Evolutionary conservation across 1,140 invertebrate species (phyloP).

Genomic region (Cyrtorhinus lividipennis): DNA sequence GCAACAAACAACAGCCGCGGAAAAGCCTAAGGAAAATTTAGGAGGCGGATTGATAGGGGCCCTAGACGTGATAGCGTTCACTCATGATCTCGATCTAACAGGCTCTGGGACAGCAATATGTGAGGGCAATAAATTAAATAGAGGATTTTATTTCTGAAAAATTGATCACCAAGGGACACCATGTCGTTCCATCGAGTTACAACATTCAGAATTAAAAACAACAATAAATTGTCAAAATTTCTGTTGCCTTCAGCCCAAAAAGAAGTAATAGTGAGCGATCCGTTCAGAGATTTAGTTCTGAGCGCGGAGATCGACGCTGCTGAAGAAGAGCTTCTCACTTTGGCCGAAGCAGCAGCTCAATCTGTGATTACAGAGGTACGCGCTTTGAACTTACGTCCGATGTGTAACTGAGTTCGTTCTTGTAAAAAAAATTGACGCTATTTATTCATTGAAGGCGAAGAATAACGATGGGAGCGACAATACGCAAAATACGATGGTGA

Average conservation of each 20-base stretch:
- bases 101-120: too few relatives aligned
- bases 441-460: neutral
- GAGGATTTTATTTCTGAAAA: too few relatives aligned
- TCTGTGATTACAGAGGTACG: conserved; percentile 14
- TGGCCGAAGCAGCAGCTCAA: conserved; percentile 25
- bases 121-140: too few relatives aligned
- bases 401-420: too few relatives aligned
- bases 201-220: too few relatives aligned
- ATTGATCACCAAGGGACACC: too few relatives aligned
- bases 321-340: conserved; percentile 27
- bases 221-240: too few relatives aligned
- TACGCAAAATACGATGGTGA: too few relatives aligned
- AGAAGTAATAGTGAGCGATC: conserved; percentile 29
- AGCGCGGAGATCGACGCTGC: conserved; percentile 31
- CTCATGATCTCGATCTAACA: conserved; percentile 46
- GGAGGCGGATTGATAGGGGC: conserved; percentile 49
- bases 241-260: conserved; percentile 17
- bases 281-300: conserved; percentile 38
- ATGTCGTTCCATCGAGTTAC: too few relatives aligned
- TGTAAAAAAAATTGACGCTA: too few relatives aligned
- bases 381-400: too few relatives aligned
- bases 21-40: conserved; percentile 13
- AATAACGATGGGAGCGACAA: neutral
- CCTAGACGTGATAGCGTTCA: conserved; percentile 66
- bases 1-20: neutral